Evolutionary conservation across 1,140 invertebrate species (phyloP).

Genomic region (Drosophila suzukii): DNA sequence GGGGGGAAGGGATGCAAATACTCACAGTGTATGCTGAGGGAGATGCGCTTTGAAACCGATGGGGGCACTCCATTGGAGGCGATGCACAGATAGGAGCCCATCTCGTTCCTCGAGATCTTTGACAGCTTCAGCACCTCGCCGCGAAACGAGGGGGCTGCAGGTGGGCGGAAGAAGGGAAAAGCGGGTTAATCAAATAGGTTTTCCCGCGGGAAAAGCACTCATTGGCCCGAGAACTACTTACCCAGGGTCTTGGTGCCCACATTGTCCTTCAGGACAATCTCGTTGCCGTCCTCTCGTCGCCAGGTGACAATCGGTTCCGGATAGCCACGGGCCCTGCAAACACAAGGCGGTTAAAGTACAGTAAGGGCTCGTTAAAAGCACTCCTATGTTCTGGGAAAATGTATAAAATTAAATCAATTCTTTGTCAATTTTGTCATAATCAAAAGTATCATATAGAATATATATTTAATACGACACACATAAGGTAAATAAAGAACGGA

Average conservation of each 20-base stretch:
- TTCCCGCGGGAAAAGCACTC: not conserved
- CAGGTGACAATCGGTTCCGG: conserved; percentile 94
- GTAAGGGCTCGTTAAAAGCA: not conserved
- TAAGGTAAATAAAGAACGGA: too few relatives aligned
- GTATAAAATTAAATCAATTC: too few relatives aligned
- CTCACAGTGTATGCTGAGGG: conserved; percentile 94
- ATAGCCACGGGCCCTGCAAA: conserved; percentile 89
- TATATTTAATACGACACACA: too few relatives aligned
- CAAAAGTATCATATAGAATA: too few relatives aligned
- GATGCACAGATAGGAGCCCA: conserved; percentile 95
- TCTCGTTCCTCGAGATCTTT: conserved; percentile 93
- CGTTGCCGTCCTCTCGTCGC: conserved; percentile 92
- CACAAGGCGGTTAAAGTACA: not conserved
- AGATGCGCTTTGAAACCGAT: conserved; percentile 92
- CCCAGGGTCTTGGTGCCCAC: conserved; percentile 88
- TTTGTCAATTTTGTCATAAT: too few relatives aligned
- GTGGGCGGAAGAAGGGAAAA: conserved; percentile 8
- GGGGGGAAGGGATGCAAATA: conserved; percentile 69
- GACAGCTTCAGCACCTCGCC: conserved; percentile 91
- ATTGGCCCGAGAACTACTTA: conserved; percentile 66
- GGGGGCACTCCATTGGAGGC: conserved; percentile 93
- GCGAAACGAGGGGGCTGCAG: conserved; percentile 87
- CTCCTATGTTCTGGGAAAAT: not conserved
- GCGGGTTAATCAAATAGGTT: conserved; percentile 7
- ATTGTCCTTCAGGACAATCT: conserved; percentile 90